These are phyloP conservation scores for Hydractinia symbiolongicarpus DNA, from an alignment of 30 jellyfish, hydroid and myxozoan species.

Conservation along the genomic window DNA sequence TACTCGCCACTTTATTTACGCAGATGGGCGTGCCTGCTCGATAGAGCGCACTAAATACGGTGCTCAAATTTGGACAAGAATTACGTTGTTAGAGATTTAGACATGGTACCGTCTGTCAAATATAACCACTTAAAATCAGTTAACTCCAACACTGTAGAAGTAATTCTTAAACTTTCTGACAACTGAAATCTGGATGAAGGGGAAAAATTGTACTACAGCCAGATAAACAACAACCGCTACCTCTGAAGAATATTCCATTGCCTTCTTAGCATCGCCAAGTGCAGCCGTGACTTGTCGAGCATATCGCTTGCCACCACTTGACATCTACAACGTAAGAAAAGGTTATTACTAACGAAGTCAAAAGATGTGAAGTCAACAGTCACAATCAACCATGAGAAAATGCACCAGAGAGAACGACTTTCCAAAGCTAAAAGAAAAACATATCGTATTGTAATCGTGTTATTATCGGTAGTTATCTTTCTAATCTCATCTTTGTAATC, in stretches of 20 bases:
- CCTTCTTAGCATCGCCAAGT: conserved; percentile 19
- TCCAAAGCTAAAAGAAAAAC: too few species aligned
- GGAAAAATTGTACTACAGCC: background rate
- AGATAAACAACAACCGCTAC: background rate
- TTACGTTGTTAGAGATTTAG: too few species aligned
- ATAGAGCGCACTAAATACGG: too few species aligned
- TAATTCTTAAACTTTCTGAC: too few species aligned
- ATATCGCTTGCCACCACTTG: conserved; percentile 17
- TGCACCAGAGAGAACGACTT: background rate
- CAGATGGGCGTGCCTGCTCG: too few species aligned
- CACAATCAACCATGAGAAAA: background rate
- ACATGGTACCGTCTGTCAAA: too few species aligned
- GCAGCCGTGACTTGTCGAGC: conserved; percentile 15
- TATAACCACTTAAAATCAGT: too few species aligned
- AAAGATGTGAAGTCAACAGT: background rate
- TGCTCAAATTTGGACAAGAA: too few species aligned
- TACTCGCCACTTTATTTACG: too few species aligned
- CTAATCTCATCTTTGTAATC: background rate
- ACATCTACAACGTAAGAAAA: conserved; percentile 9
- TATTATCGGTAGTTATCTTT: background rate
- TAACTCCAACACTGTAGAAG: too few species aligned
- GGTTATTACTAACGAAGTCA: background rate
- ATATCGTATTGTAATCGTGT: too few species aligned
- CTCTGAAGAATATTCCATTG: conserved; percentile 11
- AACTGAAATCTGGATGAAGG: too few species aligned